Evolutionary conservation across 2,888 invertebrate genomes (phyloP).

Genomic region (Machimus rusticus): DNA sequence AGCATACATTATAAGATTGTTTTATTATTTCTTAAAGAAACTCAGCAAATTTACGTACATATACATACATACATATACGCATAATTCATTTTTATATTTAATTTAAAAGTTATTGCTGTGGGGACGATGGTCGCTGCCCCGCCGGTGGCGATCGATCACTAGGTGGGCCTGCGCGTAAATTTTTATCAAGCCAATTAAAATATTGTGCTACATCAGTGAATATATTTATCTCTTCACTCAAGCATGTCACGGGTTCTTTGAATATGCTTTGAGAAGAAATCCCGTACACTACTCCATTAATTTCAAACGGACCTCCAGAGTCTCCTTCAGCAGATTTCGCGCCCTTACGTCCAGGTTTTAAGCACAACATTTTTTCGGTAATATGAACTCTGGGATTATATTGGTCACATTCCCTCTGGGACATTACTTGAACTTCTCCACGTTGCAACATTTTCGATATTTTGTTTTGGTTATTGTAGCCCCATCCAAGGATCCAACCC

Average conservation of each 20-base stretch:
- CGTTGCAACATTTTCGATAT: neutral
- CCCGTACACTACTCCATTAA: neutral
- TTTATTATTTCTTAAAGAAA: too few species aligned
- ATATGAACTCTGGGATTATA: neutral
- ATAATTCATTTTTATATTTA: neutral
- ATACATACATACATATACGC: too few species aligned
- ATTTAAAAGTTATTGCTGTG: neutral
- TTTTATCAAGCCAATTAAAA: neutral
- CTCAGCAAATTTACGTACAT: too few species aligned
- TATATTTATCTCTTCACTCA: neutral
- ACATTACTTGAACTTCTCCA: neutral
- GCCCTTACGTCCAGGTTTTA: neutral
- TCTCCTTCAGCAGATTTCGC: neutral
- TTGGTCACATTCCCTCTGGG: neutral
- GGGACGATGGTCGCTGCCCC: neutral
- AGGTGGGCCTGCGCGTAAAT: neutral
- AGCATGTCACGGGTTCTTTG: neutral
- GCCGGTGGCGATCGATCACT: neutral
- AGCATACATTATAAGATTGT: too few species aligned
- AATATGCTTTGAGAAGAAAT: neutral
- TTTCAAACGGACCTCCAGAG: neutral
- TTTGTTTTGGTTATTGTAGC: neutral
- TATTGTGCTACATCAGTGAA: neutral
- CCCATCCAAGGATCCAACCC: neutral
- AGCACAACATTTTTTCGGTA: neutral